Base-by-base conservation (phyloP, 2,797 vertebrate species). In the Anomalospiza imberbis region DNA sequence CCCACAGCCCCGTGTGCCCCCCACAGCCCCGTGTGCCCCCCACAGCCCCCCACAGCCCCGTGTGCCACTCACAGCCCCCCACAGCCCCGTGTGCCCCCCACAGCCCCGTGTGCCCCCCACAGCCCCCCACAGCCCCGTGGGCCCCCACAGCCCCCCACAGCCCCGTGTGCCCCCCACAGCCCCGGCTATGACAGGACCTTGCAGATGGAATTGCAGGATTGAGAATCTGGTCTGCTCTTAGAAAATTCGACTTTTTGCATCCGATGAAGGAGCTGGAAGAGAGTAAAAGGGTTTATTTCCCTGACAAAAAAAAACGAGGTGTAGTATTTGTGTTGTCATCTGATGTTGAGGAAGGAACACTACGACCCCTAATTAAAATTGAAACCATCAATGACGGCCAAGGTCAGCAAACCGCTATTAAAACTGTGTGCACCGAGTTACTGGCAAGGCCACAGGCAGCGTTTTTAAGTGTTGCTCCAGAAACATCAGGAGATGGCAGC, bases 391-490 rank as follows among this genome's bases (percentile, higher is more conserved):
- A 1, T 22, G 68, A 40, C 1, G 0, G 47, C 25, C 25, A 12
- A 36, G 61, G 34, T 5, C 47, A 60, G 40, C 61, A 18, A 38
- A 25, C 4, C 4, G 36, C 38, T 7, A 2, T 20, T 17, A 18
- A 17, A 53, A 25, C 19, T 0, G 17, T 7, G 21, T 17, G 7
- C 19, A 17, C 36, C 2, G 2, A 62, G 57, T 13, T 4, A 4
- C 31, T 13, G 4, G 8, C 55, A 7, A 24, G 17, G 72, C 48
- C 57, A 1, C 1, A 1, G 34, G 38, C 7, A 58, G 58, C 4
- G 0, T 9, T 67, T 53, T 8, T 13, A 19, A 14, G 24, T 0
- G 5, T 1, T 63, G 50, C 31, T 45, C 1, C 51, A 3, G n/a
- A 7, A 7, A 9, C 4, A 17, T 18, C 54, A 48, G 31, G 9